These are phyloP conservation scores for Parelbella ahira DNA, from an alignment of 2,888 invertebrate species.

Conservation along the genomic window DNA sequence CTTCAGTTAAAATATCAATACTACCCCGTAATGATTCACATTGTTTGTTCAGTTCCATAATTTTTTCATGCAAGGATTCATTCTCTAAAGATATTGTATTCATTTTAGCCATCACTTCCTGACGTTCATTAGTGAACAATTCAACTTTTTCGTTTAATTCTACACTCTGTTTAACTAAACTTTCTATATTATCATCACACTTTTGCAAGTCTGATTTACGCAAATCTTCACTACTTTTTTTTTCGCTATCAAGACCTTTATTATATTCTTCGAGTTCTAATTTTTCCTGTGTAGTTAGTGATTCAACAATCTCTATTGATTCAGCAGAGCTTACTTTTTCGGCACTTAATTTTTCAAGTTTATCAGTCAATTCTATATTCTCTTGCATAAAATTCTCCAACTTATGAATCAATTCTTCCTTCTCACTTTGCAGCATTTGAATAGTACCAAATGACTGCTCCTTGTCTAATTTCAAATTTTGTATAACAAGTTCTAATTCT, in stretches of 20 bases:
- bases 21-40: slow-evolving; percentile 68
- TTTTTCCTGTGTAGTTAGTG: slow-evolving; percentile 85
- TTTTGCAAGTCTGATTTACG: slow-evolving; percentile 27
- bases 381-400: slow-evolving; percentile 85
- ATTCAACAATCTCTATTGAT: slow-evolving; percentile 87
- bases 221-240: slow-evolving; percentile 31
- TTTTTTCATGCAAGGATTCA: slow-evolving; percentile 70
- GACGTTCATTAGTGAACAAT: slow-evolving; percentile 83
- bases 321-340: slow-evolving; percentile 88
- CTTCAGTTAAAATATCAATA: slow-evolving; percentile 65
- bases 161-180: slow-evolving; percentile 82
- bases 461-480: slow-evolving; percentile 73
- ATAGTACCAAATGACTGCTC: slow-evolving; percentile 77
- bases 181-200: slow-evolving; percentile 41
- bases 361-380: slow-evolving; percentile 87
- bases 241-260: slow-evolving; percentile 64
- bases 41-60: slow-evolving; percentile 74
- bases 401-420: slow-evolving; percentile 81
- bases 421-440: slow-evolving; percentile 80
- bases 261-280: slow-evolving; percentile 85
- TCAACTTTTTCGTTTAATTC: slow-evolving; percentile 85
- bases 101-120: slow-evolving; percentile 86
- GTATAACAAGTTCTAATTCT: slow-evolving; percentile 70
- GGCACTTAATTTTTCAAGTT: slow-evolving; percentile 85
- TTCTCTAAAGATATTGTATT: slow-evolving; percentile 82